Conservation (phyloP, 2,888 invertebrate genomes). For the Poecilobothrus nobilitatus region DNA sequence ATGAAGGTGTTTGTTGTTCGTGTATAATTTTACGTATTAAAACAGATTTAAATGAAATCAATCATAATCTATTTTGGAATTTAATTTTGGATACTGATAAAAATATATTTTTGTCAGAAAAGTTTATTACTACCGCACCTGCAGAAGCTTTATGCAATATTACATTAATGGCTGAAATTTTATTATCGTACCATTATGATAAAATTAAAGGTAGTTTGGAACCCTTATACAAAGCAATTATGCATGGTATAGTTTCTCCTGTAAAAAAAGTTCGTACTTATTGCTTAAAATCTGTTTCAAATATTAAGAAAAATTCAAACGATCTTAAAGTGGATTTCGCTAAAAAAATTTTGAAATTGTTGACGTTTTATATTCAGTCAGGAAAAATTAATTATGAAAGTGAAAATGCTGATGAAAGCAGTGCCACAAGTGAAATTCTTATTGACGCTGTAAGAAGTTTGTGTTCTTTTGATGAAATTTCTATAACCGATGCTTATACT, state of each 20-base stretch:
- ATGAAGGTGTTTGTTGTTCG: constrained; percentile 63
- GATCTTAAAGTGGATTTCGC: constrained; percentile 51
- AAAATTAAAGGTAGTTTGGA: constrained; percentile 57
- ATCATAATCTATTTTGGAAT: constrained; percentile 54
- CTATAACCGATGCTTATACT: constrained; percentile 47
- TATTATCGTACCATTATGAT: constrained; percentile 60
- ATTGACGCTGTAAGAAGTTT: constrained; percentile 35
- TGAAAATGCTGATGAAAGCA: constrained; percentile 30
- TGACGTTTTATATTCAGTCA: constrained; percentile 57
- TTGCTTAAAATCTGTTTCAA: constrained; percentile 53
- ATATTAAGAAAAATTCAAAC: constrained; percentile 52
- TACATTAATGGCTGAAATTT: constrained; percentile 62
- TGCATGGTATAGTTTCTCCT: constrained; percentile 58
- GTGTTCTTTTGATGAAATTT: constrained; percentile 31
- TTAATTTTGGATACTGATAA: constrained; percentile 66
- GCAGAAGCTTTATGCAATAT: constrained; percentile 65
- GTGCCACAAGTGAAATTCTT: constrained; percentile 32
- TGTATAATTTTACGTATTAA: constrained; percentile 58
- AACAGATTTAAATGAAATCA: constrained; percentile 44
- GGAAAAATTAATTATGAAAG: constrained; percentile 46
- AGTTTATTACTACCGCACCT: constrained; percentile 61
- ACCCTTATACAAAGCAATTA: constrained; percentile 62
- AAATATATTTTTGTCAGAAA: constrained; percentile 73
- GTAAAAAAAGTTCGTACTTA: constrained; percentile 54
- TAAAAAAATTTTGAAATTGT: constrained; percentile 55